Base-by-base conservation (phyloP, 1,140 invertebrate genomes). In the Caerostris extrusa region DNA sequence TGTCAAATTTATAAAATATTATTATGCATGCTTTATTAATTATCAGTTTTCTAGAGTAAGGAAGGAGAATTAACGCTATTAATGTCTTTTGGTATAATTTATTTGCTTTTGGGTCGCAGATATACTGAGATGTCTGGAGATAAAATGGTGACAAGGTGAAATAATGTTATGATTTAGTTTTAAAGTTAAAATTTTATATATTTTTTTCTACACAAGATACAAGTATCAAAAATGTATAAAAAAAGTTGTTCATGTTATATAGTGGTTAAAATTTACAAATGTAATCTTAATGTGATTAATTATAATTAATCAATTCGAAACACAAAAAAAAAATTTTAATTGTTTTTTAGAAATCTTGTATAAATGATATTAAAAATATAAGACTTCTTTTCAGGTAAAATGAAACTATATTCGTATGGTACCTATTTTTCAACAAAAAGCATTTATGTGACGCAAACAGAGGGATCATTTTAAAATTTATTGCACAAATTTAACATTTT, bases 21-120 rank as follows among this genome's bases (percentile, higher is more conserved):
- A 77, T 77, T 34, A 77, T 77, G 50, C 50, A 50, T 10, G 34
- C 71, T 77, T 34, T 77, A 77, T 77, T 77, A 77, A 77, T 77
- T 77, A 77, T 50, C 53, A 53, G 34, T 5, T 50, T 12, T 50
- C 34, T 10, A 3, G n/a, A 53, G 71, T 50, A 50, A 71, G 69
- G 12, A 50, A 67, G 14, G 6, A 6, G 61, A 67, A 67, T 67
- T 67, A n/a, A 67, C 14, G 1, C 14, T 67, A 17, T 67, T 12
- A n/a, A 67, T 7, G 61, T 67, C 61, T 14, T 67, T 67, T n/a
- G 14, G 61, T n/a, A 67, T 67, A 12, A 67, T 67, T 67, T 67
- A 67, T 67, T n/a, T 17, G n/a, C 10, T 67, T 34, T 12, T 14
- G 61, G n/a, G n/a, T 67, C 61, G 14, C 61, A 34, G 34, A 34